Conservation (phyloP, 2,888 invertebrate genomes). For the Euspilapteryx auroguttella region DNA sequence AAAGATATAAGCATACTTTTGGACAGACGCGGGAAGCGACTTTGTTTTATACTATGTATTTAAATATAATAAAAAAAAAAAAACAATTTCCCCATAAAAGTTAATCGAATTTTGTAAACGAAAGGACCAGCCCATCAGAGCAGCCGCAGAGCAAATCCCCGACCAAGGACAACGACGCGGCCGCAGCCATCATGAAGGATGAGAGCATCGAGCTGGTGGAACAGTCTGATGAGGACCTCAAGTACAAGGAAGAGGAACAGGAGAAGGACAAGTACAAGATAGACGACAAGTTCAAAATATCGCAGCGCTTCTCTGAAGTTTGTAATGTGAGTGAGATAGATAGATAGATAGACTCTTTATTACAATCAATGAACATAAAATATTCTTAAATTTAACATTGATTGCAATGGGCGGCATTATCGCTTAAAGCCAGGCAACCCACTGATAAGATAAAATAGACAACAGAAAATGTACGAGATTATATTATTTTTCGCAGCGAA, state of each 20-base stretch:
- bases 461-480: too few relatives aligned
- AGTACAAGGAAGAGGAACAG: conserved; percentile 15
- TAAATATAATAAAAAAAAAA: too few relatives aligned
- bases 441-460: not conserved
- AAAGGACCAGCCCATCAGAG: conserved; percentile 15
- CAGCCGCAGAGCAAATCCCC: conserved; percentile 20
- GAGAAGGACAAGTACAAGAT: conserved; percentile 20
- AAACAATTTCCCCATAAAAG: too few relatives aligned
- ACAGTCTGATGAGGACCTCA: conserved; percentile 44
- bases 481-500: too few relatives aligned
- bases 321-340: conserved; percentile 7
- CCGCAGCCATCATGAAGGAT: conserved; percentile 31
- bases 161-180: conserved; percentile 30
- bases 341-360: not conserved
- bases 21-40: too few relatives aligned
- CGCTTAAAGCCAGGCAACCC: too few relatives aligned
- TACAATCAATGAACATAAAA: too few relatives aligned
- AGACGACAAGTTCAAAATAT: conserved; percentile 47
- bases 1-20: too few relatives aligned
- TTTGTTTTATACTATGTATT: too few relatives aligned
- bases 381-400: too few relatives aligned
- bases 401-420: too few relatives aligned
- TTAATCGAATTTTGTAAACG: too few relatives aligned
- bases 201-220: conserved; percentile 50
- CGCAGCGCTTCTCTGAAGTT: conserved; percentile 48